These are phyloP conservation scores for Zygogramma bicolorata DNA, from an alignment of 2,888 invertebrate species.

Conservation along the genomic window DNA sequence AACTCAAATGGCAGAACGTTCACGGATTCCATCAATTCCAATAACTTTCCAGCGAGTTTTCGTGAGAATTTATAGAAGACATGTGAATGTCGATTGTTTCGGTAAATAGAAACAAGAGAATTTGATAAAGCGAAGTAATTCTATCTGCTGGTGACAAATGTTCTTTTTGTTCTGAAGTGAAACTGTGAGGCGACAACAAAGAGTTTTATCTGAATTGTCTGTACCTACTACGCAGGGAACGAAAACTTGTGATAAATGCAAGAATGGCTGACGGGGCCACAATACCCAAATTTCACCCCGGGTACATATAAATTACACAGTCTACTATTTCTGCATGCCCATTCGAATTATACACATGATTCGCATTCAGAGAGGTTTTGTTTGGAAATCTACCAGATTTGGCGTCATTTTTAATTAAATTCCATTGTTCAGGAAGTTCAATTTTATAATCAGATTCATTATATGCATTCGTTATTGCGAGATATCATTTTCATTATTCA, in stretches of 20 bases:
- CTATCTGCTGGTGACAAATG: conserved; percentile 53
- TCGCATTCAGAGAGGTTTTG: conserved; percentile 4
- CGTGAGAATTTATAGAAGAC: conserved; percentile 20
- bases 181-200: conserved; percentile 46
- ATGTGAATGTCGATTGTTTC: conserved; percentile 33
- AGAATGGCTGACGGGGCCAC: conserved; percentile 50
- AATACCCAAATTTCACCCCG: conserved; percentile 30
- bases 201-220: conserved; percentile 56
- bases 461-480: neutral
- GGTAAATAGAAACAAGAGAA: conserved; percentile 34
- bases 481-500: neutral
- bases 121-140: conserved; percentile 43
- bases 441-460: conserved; percentile 4
- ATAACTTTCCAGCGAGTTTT: neutral
- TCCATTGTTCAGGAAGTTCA: conserved; percentile 16
- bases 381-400: conserved; percentile 38
- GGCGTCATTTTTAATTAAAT: conserved; percentile 21
- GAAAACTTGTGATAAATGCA: conserved; percentile 49
- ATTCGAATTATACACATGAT: conserved; percentile 21
- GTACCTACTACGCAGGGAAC: conserved; percentile 51
- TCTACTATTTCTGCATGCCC: conserved; percentile 25
- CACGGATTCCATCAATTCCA: neutral
- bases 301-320: conserved; percentile 43
- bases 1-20: neutral
- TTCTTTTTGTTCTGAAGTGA: conserved; percentile 52